A percentile compares a stretch with the other conserved stretches of the same genome.
Conservation (phyloP, 2,888 invertebrate species). For the Acleris laterana region DNA sequence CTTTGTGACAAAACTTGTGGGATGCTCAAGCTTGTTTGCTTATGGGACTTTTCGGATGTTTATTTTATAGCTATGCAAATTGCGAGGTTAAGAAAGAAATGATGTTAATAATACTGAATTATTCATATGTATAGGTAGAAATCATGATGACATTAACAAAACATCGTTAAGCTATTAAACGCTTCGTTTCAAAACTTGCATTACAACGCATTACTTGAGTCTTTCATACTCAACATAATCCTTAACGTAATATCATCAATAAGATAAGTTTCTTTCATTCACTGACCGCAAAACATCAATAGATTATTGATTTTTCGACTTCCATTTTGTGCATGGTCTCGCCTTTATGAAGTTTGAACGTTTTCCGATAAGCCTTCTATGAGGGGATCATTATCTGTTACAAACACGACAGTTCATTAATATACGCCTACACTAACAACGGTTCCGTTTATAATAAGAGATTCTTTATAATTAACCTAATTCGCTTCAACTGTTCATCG, state of each 20-base stretch:
- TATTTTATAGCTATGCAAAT: slow-evolving; percentile 23
- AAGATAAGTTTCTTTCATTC: too few relatives aligned
- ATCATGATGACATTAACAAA: not conserved
- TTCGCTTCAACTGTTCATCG: not conserved
- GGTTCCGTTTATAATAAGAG: slow-evolving; percentile 7
- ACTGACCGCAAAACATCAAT: slow-evolving; percentile 7
- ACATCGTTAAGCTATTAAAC: not conserved
- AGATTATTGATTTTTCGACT: slow-evolving; percentile 11
- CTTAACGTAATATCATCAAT: too few relatives aligned
- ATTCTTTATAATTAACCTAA: slow-evolving; percentile 11
- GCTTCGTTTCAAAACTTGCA: not conserved
- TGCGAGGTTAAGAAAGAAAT: slow-evolving; percentile 23
- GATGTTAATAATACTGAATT: slow-evolving; percentile 43
- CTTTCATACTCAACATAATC: too few relatives aligned
- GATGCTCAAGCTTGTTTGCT: slow-evolving; percentile 59
- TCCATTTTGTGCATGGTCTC: slow-evolving; percentile 16
- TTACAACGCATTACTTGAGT: not conserved
- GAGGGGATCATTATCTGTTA: slow-evolving; percentile 13
- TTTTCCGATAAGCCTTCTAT: slow-evolving; percentile 29
- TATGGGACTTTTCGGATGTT: slow-evolving; percentile 48
- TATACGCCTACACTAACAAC: slow-evolving; percentile 37
- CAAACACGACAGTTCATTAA: slow-evolving; percentile 29
- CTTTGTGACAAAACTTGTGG: slow-evolving; percentile 80
- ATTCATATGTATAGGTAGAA: not conserved
- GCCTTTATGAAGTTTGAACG: slow-evolving; percentile 20